Conservation (phyloP, 2,797 vertebrate genomes). For the Propithecus perrieri region DNA sequence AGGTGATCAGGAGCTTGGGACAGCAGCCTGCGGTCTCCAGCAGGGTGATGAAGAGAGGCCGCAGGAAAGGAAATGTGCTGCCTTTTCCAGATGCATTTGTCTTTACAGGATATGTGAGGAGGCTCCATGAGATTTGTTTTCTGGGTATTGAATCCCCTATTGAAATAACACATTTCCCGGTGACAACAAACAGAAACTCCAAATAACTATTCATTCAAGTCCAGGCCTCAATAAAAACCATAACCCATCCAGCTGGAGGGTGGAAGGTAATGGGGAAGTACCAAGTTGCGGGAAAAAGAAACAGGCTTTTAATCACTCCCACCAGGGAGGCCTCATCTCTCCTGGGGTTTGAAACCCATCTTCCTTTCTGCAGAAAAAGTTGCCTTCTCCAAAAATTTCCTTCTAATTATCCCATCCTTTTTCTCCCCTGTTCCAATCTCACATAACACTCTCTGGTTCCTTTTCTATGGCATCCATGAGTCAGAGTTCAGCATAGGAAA, state of each 20-base stretch:
- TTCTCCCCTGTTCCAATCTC: neutral
- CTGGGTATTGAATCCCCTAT: neutral
- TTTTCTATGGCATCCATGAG: neutral
- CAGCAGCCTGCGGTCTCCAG: conserved; percentile 43
- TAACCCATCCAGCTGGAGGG: neutral
- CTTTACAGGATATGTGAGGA: neutral
- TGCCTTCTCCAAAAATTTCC: neutral
- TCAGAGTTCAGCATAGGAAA: neutral
- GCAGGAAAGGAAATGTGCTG: neutral
- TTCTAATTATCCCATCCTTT: neutral
- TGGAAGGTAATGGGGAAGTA: neutral
- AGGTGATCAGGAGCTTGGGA: conserved; percentile 49
- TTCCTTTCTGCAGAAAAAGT: neutral
- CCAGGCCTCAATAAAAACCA: conserved; percentile 51
- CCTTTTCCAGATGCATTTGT: conserved; percentile 50
- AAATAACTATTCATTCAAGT: conserved; percentile 46
- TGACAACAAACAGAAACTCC: conserved; percentile 47
- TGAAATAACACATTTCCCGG: conserved; percentile 48
- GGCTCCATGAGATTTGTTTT: conserved; percentile 9
- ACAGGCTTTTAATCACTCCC: neutral
- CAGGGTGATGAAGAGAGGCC: conserved; percentile 51
- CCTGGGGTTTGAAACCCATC: neutral
- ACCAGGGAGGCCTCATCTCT: neutral
- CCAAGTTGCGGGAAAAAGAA: neutral
- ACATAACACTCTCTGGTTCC: neutral